Conservation (phyloP, 2,888 invertebrate species). For the Drosophila borborema region DNA sequence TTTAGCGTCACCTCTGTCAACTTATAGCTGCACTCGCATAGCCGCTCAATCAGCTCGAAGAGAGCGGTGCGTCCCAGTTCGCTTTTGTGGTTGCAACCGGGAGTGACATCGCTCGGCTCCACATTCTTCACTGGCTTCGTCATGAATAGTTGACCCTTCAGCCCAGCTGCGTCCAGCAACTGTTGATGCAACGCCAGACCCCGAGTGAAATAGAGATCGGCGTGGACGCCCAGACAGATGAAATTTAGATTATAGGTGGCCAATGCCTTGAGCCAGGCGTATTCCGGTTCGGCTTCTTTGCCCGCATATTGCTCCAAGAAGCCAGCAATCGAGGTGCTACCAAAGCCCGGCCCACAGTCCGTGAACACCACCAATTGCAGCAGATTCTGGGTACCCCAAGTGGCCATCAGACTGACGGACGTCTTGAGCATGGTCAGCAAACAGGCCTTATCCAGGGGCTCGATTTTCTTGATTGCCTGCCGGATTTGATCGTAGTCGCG, state of each 20-base stretch:
- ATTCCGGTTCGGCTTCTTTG: conserved; percentile 70
- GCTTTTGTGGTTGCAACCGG: conserved; percentile 75
- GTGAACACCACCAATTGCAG: conserved; percentile 93
- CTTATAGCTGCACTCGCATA: conserved; percentile 90
- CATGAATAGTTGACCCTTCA: conserved; percentile 86
- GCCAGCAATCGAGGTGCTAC: conserved; percentile 87
- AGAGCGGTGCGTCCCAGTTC: conserved; percentile 82
- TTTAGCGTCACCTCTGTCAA: conserved; percentile 90
- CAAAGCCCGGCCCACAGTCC: conserved; percentile 89
- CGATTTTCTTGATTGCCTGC: conserved; percentile 90
- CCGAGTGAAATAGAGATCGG: conserved; percentile 87
- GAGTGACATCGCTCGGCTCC: conserved; percentile 6
- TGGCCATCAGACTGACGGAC: conserved; percentile 91
- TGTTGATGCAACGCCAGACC: conserved; percentile 88
- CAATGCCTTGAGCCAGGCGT: conserved; percentile 91
- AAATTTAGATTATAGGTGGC: conserved; percentile 93
- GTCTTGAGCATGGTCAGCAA: conserved; percentile 92
- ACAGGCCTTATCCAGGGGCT: conserved; percentile 94
- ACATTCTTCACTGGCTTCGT: conserved; percentile 70
- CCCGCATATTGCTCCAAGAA: conserved; percentile 85
- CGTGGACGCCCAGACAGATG: conserved; percentile 89
- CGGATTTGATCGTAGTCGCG: conserved; percentile 94
- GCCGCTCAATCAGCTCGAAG: conserved; percentile 87
- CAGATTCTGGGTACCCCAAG: conserved; percentile 95
- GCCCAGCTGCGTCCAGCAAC: conserved; percentile 91